Evolutionary conservation across 2,888 invertebrate species (phyloP).

Genomic region (Myopa tessellatipennis): DNA sequence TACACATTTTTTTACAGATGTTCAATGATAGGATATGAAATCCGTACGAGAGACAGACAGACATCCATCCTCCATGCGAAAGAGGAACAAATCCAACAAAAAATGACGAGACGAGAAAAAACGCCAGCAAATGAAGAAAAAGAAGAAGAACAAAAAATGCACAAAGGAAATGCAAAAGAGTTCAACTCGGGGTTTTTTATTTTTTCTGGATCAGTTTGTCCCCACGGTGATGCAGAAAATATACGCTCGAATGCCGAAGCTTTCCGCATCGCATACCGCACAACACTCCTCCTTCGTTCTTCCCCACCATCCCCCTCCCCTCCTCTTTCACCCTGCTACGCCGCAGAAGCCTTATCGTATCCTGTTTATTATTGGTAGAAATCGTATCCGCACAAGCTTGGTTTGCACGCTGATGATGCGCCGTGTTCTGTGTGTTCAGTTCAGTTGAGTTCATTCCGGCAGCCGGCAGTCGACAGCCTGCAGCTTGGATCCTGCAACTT

Average conservation of each 20-base stretch:
- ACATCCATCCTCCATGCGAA: background rate
- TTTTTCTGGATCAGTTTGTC: background rate
- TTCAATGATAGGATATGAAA: constrained; percentile 30
- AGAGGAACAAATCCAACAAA: background rate
- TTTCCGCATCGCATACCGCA: background rate
- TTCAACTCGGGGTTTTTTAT: constrained; percentile 23
- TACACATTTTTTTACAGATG: background rate
- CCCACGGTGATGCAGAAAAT: constrained; percentile 3
- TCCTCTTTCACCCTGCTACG: background rate
- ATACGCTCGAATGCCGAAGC: background rate
- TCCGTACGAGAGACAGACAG: constrained; percentile 13
- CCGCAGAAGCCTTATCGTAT: constrained; percentile 52
- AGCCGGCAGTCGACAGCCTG: no score
- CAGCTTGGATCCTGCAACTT: background rate
- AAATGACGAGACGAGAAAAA: background rate
- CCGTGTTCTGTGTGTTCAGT: constrained; percentile 33
- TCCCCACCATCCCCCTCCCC: background rate
- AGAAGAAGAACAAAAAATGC: constrained; percentile 29
- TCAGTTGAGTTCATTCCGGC: background rate
- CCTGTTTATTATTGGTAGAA: constrained; percentile 58
- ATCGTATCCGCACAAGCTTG: constrained; percentile 57
- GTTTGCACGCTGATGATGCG: constrained; percentile 51
- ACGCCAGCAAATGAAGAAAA: background rate
- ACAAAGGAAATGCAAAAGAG: constrained; percentile 45
- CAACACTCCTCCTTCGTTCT: background rate